These are phyloP conservation scores for Drosophila parabipectinata DNA, from an alignment of 1,140 invertebrate genomes.

Conservation along the genomic window DNA sequence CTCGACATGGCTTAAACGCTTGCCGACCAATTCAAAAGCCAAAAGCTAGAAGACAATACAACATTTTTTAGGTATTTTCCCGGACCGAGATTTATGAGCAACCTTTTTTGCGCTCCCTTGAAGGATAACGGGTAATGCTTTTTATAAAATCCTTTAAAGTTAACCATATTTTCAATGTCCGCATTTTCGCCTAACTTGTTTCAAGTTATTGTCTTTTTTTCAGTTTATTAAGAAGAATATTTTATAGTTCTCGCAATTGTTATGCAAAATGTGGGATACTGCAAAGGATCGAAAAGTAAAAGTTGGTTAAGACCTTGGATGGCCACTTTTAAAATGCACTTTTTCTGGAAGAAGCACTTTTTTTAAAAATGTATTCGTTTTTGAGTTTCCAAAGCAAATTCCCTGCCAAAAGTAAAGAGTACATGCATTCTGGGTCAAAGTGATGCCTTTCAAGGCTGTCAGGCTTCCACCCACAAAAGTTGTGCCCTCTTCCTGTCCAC, in stretches of 20 bases:
- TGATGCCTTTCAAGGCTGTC: constrained; percentile 58
- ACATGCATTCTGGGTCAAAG: constrained; percentile 31
- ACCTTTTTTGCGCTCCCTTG: constrained; percentile 53
- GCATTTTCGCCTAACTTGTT: constrained; percentile 19
- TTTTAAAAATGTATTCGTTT: too few relatives aligned
- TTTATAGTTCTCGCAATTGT: constrained; percentile 27
- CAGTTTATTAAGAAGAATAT: constrained; percentile 8
- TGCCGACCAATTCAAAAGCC: constrained; percentile 57
- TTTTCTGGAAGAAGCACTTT: too few relatives aligned
- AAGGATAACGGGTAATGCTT: constrained; percentile 39
- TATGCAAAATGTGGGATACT: not conserved
- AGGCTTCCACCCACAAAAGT: constrained; percentile 65
- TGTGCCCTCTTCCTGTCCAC: constrained; percentile 26
- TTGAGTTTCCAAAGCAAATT: not conserved
- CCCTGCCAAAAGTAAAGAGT: not conserved
- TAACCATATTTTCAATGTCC: constrained; percentile 13
- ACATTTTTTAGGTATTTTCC: constrained; percentile 54
- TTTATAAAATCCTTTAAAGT: constrained; percentile 43
- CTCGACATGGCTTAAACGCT: constrained; percentile 73
- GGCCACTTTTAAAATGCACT: too few relatives aligned
- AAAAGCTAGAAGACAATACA: constrained; percentile 80
- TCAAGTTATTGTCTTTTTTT: constrained; percentile 21
- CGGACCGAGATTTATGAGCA: constrained; percentile 62
- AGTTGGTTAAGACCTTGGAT: not conserved
- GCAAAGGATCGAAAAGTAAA: not conserved